Conservation (phyloP, 2,888 invertebrate species). For the Machimus atricapillus region DNA sequence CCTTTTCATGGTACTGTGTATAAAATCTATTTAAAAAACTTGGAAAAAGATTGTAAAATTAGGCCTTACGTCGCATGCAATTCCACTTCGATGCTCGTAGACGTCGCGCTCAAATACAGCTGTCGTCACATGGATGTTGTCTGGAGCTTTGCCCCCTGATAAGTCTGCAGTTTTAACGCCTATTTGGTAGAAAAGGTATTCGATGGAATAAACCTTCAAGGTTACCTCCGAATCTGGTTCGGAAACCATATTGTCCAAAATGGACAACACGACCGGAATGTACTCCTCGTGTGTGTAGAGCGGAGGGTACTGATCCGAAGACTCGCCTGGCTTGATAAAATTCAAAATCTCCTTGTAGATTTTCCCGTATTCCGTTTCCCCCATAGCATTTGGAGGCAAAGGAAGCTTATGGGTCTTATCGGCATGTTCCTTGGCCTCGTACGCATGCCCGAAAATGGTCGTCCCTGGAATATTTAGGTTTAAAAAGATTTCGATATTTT, state of each 20-base stretch:
- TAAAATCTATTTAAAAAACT: slow-evolving; percentile 40
- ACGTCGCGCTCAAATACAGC: slow-evolving; percentile 54
- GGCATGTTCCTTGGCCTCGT: slow-evolving; percentile 61
- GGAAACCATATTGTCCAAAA: slow-evolving; percentile 54
- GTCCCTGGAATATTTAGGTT: slow-evolving; percentile 48
- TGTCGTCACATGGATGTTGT: slow-evolving; percentile 53
- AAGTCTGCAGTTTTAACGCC: slow-evolving; percentile 55
- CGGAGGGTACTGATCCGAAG: slow-evolving; percentile 55
- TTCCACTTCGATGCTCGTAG: slow-evolving; percentile 55
- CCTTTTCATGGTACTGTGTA: slow-evolving; percentile 60
- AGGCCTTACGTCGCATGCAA: slow-evolving; percentile 56
- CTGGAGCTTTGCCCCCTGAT: slow-evolving; percentile 50
- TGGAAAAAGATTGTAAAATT: background rate
- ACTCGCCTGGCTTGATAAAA: slow-evolving; percentile 56
- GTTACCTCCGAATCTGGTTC: slow-evolving; percentile 49
- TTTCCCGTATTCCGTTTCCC: slow-evolving; percentile 41
- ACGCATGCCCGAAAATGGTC: slow-evolving; percentile 61
- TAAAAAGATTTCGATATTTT: background rate
- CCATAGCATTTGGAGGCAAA: slow-evolving; percentile 58
- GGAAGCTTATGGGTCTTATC: slow-evolving; percentile 63
- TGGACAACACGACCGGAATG: slow-evolving; percentile 55
- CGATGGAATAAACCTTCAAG: slow-evolving; percentile 54
- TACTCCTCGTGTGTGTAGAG: slow-evolving; percentile 60
- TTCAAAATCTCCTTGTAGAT: slow-evolving; percentile 60
- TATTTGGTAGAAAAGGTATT: slow-evolving; percentile 55